A percentile compares a stretch with the other conserved stretches of the same genome.
Conservation (phyloP, 30 jellyfish, hydroid and myxozoan species). For the Aurelia coerulea region DNA sequence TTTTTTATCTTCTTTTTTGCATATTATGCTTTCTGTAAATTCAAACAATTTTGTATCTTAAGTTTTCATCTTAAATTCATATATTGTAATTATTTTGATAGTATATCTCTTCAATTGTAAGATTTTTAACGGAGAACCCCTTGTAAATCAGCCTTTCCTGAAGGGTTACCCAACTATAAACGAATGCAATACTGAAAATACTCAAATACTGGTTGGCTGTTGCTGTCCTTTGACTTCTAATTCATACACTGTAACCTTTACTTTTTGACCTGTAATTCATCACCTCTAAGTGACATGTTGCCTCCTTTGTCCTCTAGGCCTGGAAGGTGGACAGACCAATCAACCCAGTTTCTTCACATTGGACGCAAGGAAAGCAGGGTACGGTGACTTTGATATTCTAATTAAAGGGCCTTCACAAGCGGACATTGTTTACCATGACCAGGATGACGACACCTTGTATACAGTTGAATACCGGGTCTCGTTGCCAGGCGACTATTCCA, state of each 20-base stretch:
- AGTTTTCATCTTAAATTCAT: no score
- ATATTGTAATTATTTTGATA: no score
- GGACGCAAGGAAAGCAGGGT: constrained; percentile 96
- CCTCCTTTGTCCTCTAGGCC: constrained; percentile 47
- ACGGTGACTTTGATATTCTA: constrained; percentile 89
- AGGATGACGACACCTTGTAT: constrained; percentile 84
- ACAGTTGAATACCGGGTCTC: constrained; percentile 76
- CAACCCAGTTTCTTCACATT: constrained; percentile 82
- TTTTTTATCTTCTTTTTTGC: no score
- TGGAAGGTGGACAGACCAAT: constrained; percentile 73
- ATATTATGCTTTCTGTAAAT: no score
- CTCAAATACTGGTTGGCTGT: no score
- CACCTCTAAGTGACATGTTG: not conserved
- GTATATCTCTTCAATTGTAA: no score
- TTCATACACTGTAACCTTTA: not conserved
- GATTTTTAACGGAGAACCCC: no score
- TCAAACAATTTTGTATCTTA: no score
- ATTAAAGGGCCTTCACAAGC: constrained; percentile 95
- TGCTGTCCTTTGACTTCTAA: no score
- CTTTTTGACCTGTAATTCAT: not conserved
- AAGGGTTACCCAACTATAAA: no score
- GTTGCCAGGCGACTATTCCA: constrained; percentile 88
- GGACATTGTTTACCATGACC: constrained; percentile 80
- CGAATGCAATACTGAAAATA: no score
- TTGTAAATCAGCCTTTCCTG: no score